These are phyloP conservation scores for Nomada ferruginata DNA, from an alignment of 2,888 invertebrate genomes.

Conservation along the genomic window DNA sequence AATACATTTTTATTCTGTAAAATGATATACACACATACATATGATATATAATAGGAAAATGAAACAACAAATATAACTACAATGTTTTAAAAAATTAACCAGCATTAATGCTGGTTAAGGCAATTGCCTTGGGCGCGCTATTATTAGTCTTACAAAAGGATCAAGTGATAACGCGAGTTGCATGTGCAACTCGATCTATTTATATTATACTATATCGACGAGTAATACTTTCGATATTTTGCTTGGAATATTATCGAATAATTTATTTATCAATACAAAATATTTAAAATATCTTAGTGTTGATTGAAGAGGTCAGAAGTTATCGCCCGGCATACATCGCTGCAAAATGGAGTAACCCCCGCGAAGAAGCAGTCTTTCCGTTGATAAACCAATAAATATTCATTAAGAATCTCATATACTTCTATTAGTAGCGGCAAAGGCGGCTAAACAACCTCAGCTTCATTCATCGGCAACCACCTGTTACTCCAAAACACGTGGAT, in stretches of 20 bases:
- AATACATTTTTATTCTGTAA: not conserved
- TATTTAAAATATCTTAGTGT: conserved; percentile 8
- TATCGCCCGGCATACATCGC: conserved; percentile 48
- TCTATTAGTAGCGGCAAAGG: not conserved
- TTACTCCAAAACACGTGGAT: conserved; percentile 30
- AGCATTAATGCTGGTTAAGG: too few species aligned
- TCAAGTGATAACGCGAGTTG: not conserved
- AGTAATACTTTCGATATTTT: not conserved
- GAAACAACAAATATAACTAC: not conserved
- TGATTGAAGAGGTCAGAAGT: conserved; percentile 50
- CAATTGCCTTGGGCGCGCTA: not conserved
- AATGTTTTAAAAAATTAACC: not conserved
- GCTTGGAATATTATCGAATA: not conserved
- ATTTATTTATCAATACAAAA: conserved; percentile 11
- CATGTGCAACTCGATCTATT: not conserved
- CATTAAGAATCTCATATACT: not conserved
- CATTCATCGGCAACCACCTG: conserved; percentile 34
- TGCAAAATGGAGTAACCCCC: conserved; percentile 60
- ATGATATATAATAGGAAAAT: not conserved
- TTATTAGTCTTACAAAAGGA: not conserved
- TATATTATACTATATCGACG: not conserved
- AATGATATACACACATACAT: too few species aligned
- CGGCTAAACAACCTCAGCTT: not conserved
- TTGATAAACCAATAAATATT: conserved; percentile 30
- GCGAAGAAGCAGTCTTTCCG: conserved; percentile 46